Percentiles rank a stretch among this genome's conserved stretches.
Conservation (phyloP, 2,888 invertebrate species). For the Pemphredon lugubris region DNA sequence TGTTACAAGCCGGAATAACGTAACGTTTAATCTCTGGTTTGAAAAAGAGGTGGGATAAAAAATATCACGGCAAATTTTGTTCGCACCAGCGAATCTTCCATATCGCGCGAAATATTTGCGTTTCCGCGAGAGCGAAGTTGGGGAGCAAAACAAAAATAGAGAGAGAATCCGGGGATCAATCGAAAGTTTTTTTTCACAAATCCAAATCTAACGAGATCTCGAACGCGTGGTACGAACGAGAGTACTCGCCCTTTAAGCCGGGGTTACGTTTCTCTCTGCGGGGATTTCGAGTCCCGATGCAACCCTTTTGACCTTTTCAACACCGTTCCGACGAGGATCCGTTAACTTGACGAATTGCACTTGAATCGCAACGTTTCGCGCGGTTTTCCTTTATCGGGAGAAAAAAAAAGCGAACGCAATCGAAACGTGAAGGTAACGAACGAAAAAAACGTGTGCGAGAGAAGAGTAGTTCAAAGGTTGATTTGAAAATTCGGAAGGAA, state of each 20-base stretch:
- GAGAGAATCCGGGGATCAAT: neutral
- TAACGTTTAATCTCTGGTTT: neutral
- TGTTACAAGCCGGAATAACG: neutral
- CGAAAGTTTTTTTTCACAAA: neutral
- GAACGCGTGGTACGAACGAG: neutral
- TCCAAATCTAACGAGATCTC: neutral
- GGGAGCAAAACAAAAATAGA: no score
- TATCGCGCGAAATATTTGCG: no score
- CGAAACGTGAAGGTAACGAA: no score
- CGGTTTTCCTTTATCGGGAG: slow-evolving; percentile 11
- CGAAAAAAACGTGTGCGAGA: no score
- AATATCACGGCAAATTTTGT: no score
- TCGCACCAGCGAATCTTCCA: no score
- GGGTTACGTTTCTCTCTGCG: neutral
- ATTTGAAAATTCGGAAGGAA: no score
- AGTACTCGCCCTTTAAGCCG: neutral
- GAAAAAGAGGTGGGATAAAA: no score
- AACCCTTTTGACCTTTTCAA: slow-evolving; percentile 36
- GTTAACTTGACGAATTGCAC: slow-evolving; percentile 5
- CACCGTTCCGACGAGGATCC: slow-evolving; percentile 5
- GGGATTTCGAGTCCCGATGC: slow-evolving; percentile 11
- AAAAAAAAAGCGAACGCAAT: neutral
- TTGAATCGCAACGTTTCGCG: slow-evolving; percentile 23
- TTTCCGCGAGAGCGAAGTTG: no score
- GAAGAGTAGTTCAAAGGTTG: no score